phyloP scores from a whole-genome alignment of 2,797 vertebrate species.

The Chelon auratus region DNA sequence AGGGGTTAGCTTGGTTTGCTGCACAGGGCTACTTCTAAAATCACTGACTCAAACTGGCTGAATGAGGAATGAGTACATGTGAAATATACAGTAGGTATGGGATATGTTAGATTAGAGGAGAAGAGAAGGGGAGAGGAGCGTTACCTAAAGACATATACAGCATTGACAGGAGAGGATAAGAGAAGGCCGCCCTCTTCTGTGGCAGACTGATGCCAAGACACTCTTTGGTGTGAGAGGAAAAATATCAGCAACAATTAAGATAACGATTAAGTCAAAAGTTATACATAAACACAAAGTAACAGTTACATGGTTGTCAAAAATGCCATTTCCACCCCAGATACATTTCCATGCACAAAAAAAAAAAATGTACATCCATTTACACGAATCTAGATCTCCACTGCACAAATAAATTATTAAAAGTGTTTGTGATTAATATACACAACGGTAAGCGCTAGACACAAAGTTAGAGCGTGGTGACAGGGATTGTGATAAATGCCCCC shows the following conservation, averaged over 20 bases:
- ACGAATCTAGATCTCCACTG: neutral
- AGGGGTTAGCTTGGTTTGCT: slow-evolving; percentile 11
- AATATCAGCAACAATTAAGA: slow-evolving; percentile 12
- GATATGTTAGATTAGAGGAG: neutral
- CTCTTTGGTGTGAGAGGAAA: slow-evolving; percentile 24
- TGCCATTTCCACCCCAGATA: neutral
- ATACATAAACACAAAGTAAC: neutral
- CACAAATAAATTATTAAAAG: slow-evolving; percentile 13
- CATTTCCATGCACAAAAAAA: neutral
- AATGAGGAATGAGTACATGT: slow-evolving; percentile 3
- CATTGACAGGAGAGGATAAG: slow-evolving; percentile 53
- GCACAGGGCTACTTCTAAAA: slow-evolving; percentile 11
- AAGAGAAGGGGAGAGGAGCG: neutral
- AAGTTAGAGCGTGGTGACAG: slow-evolving; percentile 37
- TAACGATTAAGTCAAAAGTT: slow-evolving; percentile 3
- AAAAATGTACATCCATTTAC: too few relatives aligned
- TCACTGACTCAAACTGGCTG: neutral
- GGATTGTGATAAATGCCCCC: slow-evolving; percentile 52
- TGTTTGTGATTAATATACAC: slow-evolving; percentile 21
- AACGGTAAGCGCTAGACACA: slow-evolving; percentile 12
- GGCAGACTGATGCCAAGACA: slow-evolving; percentile 60
- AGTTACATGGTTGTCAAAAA: slow-evolving; percentile 7
- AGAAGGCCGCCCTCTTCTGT: slow-evolving; percentile 44
- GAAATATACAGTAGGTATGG: neutral
- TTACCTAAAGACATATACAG: slow-evolving; percentile 61